Evolutionary conservation across 2,888 invertebrate genomes (phyloP).

Genomic region (Polia nebulosa): DNA sequence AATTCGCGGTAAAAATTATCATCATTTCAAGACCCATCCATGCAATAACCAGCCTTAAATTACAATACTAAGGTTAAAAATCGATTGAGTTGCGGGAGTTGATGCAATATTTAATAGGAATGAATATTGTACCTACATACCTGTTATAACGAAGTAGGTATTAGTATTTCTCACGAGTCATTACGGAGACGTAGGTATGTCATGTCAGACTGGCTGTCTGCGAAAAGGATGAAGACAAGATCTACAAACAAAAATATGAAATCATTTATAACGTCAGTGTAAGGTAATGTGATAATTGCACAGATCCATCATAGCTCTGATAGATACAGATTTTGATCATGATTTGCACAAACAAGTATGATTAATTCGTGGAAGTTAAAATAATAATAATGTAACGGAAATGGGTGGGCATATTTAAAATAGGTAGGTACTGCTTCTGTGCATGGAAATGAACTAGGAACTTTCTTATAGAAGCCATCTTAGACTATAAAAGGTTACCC

Average conservation of each 20-base stretch:
- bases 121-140: slow-evolving; percentile 13
- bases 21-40: slow-evolving; percentile 4
- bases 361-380: slow-evolving; percentile 15
- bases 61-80: not conserved
- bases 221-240: slow-evolving; percentile 24
- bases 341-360: not conserved
- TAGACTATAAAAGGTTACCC: no score
- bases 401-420: no score
- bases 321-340: slow-evolving; percentile 14
- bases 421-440: no score
- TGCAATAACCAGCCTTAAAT: not conserved
- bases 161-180: slow-evolving; percentile 33
- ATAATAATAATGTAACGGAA: no score
- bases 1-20: slow-evolving; percentile 59
- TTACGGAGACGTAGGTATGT: slow-evolving; percentile 36
- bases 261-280: slow-evolving; percentile 8
- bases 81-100: slow-evolving; percentile 27
- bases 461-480: no score
- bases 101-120: slow-evolving; percentile 55
- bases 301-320: slow-evolving; percentile 10
- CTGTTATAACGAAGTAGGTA: slow-evolving; percentile 4
- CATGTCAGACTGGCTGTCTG: slow-evolving; percentile 57
- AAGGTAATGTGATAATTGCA: slow-evolving; percentile 13
- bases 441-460: no score
- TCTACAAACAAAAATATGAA: slow-evolving; percentile 13